A percentile compares a stretch with the other conserved stretches of the same genome.
These are phyloP conservation scores for Ciona savignyi DNA, from an alignment of 23 tunicate genomes.

Conservation along the genomic window DNA sequence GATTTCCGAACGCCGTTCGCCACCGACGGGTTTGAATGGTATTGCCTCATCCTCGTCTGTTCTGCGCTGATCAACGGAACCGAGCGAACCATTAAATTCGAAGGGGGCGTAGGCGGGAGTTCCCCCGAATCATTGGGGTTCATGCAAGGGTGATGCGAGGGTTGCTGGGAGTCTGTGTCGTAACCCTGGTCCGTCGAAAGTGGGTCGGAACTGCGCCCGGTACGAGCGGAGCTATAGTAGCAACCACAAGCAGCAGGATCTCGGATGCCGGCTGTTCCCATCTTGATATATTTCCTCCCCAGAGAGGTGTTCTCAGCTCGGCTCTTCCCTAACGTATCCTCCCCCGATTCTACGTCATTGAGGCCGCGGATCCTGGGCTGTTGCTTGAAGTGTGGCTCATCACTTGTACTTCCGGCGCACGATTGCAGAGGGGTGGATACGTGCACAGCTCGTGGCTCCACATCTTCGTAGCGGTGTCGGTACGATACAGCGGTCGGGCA, in stretches of 20 bases:
- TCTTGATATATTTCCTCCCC: neutral
- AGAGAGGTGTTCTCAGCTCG: neutral
- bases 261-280: neutral
- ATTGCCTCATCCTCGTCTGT: neutral
- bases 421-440: neutral
- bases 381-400: neutral
- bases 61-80: neutral
- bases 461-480: constrained; percentile 34
- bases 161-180: constrained; percentile 87
- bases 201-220: constrained; percentile 74
- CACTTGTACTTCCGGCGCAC: neutral
- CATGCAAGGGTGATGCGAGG: neutral
- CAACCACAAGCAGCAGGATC: constrained; percentile 5
- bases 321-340: neutral
- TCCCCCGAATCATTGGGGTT: neutral
- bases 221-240: neutral
- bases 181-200: constrained; percentile 94
- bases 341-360: neutral
- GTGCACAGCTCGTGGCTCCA: constrained; percentile 9
- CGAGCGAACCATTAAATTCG: constrained; percentile 5
- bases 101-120: neutral
- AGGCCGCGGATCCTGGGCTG: neutral
- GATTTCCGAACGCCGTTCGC: constrained; percentile 7
- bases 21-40: neutral
- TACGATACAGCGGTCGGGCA: constrained; percentile 27